These are phyloP conservation scores for Spilogale gracilis DNA, from an alignment of 2,113 vertebrate genomes.

Conservation along the genomic window DNA sequence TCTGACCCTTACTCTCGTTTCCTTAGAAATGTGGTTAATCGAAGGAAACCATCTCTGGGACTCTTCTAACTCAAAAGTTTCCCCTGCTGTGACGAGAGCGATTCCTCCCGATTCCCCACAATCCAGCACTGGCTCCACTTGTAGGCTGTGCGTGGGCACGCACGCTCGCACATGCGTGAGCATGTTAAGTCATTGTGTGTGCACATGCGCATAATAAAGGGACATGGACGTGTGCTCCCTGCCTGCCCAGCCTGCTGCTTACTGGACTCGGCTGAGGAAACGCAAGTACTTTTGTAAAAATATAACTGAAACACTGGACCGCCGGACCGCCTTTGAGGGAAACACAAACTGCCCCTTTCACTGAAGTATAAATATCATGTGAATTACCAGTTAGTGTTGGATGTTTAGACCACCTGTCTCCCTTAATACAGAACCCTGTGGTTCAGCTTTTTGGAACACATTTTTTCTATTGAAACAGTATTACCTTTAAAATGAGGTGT, in stretches of 20 bases:
- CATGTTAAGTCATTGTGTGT: too few species aligned
- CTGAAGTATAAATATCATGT: neutral
- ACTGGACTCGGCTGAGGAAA: neutral
- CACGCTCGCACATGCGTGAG: too few species aligned
- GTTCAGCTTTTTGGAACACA: neutral
- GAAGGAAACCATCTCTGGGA: neutral
- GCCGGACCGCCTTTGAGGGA: neutral
- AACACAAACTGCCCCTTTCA: neutral
- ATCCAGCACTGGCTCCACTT: neutral
- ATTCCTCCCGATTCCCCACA: neutral
- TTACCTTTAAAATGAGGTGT: neutral
- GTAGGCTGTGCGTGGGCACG: neutral
- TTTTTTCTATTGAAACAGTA: conserved; percentile 1
- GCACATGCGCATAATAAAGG: too few species aligned
- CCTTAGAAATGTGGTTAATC: neutral
- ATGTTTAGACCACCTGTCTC: neutral
- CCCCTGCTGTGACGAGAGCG: neutral
- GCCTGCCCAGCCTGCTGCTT: neutral
- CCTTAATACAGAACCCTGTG: neutral
- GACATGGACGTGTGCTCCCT: too few species aligned
- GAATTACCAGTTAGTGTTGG: conserved; percentile 5
- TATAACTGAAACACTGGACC: neutral
- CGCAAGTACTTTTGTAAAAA: conserved; percentile 20
- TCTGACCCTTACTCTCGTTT: neutral
- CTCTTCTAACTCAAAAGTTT: neutral